A percentile compares a stretch with the other conserved stretches of the same genome.
Evolutionary conservation across 23 tunicate species (phyloP).

Genomic region (Botrylloides violaceus): DNA sequence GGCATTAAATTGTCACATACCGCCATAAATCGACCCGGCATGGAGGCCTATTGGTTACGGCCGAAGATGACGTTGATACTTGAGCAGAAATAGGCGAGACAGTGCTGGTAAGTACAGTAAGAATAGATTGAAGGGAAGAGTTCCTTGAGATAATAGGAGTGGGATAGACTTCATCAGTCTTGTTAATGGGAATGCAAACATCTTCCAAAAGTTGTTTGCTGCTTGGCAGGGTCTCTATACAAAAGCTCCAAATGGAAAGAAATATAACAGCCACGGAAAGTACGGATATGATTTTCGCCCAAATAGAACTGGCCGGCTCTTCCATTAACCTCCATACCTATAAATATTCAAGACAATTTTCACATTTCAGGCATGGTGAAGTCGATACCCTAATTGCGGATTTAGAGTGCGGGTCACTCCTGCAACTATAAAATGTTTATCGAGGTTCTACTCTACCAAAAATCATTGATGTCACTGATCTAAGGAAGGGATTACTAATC

Average conservation of each 20-base stretch:
- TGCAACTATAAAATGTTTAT: too few relatives aligned
- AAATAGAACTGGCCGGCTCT: conserved; percentile 23
- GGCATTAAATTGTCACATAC: too few relatives aligned
- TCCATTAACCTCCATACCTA: conserved; percentile 28
- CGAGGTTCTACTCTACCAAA: too few relatives aligned
- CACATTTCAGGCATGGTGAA: too few relatives aligned
- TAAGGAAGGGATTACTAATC: too few relatives aligned
- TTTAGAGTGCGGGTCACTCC: too few relatives aligned
- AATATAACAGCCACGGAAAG: conserved; percentile 16
- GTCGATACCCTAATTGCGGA: too few relatives aligned
- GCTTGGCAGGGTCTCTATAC: conserved; percentile 26
- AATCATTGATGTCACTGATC: too few relatives aligned
- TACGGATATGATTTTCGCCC: conserved; percentile 17
- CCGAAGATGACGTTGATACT: not conserved
- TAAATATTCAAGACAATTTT: too few relatives aligned
- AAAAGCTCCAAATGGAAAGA: conserved; percentile 29
- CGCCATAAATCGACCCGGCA: conserved; percentile 10
- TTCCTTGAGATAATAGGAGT: not conserved
- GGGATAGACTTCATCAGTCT: not conserved
- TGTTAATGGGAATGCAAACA: conserved; percentile 9
- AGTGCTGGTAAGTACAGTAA: not conserved
- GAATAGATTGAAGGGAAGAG: not conserved
- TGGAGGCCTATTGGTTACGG: conserved; percentile 4
- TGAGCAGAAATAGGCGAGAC: not conserved
- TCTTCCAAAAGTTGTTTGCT: conserved; percentile 8